phyloP scores from a whole-genome alignment of 2,888 invertebrate genomes.

The Scrobipalpa atriplicella region DNA sequence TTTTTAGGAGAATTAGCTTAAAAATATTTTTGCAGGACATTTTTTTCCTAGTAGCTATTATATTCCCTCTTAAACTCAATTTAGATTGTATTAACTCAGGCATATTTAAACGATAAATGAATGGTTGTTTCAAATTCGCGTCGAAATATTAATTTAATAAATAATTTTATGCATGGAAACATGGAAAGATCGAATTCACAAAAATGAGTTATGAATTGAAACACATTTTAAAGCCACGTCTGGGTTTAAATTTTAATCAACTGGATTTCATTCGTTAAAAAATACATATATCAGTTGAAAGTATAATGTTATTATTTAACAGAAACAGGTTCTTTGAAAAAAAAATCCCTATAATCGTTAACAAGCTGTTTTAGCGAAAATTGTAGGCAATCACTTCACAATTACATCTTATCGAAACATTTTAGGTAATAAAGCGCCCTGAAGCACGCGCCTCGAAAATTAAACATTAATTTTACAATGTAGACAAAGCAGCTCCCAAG shows the following conservation, averaged over 20 bases:
- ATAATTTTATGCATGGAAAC: conserved; percentile 11
- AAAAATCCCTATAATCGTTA: no score
- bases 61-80: no score
- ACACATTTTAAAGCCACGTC: not conserved
- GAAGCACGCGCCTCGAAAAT: not conserved
- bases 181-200: not conserved
- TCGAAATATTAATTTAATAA: not conserved
- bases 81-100: no score
- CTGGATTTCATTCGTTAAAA: not conserved
- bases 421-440: not conserved
- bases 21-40: no score
- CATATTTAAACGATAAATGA: no score
- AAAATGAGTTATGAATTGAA: not conserved
- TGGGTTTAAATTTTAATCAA: not conserved
- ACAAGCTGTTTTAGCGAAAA: not conserved
- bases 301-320: no score
- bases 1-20: no score
- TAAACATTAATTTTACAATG: not conserved
- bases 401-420: not conserved
- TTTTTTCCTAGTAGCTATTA: no score
- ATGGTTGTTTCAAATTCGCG: not conserved
- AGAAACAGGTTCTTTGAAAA: no score
- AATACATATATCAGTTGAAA: no score
- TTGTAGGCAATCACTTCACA: not conserved
- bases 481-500: not conserved